Evolutionary conservation across 2,113 vertebrate species (phyloP).

Genomic region (Hydrolagus affinis): DNA sequence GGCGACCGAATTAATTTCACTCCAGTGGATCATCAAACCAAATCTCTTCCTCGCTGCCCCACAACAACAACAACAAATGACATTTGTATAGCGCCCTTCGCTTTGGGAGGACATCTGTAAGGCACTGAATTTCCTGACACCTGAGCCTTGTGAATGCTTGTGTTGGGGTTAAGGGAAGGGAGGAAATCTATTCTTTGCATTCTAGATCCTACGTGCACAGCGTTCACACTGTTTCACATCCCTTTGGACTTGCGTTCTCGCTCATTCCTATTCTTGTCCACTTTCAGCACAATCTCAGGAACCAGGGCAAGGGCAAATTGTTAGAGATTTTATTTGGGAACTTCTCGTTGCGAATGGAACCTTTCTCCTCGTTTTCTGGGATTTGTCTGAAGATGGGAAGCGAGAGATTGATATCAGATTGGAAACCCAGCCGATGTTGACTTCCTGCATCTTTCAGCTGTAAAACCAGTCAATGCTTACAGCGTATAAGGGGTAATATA

Average conservation of each 20-base stretch:
- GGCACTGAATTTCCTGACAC: too few species aligned
- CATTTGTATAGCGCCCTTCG: too few species aligned
- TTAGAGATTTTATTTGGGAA: not conserved
- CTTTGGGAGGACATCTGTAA: too few species aligned
- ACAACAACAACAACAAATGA: too few species aligned
- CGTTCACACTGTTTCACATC: not conserved
- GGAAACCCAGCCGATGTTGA: too few species aligned
- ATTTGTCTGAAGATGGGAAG: conserved; percentile 6
- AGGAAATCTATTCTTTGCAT: not conserved
- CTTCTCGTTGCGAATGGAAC: not conserved
- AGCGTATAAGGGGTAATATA: not conserved
- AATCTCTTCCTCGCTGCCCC: too few species aligned
- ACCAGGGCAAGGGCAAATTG: not conserved
- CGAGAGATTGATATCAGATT: not conserved
- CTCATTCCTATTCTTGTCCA: not conserved
- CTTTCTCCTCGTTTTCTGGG: not conserved
- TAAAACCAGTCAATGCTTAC: not conserved
- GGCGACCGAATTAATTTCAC: too few species aligned
- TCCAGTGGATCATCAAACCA: too few species aligned
- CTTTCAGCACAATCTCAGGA: not conserved
- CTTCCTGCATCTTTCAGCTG: conserved; percentile 2
- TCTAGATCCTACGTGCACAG: not conserved
- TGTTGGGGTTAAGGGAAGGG: not conserved
- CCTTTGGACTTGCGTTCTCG: too few species aligned
- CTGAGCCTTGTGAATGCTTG: too few species aligned